Conservation (phyloP, 2,113 vertebrate species). For the Tragelaphus scriptus region DNA sequence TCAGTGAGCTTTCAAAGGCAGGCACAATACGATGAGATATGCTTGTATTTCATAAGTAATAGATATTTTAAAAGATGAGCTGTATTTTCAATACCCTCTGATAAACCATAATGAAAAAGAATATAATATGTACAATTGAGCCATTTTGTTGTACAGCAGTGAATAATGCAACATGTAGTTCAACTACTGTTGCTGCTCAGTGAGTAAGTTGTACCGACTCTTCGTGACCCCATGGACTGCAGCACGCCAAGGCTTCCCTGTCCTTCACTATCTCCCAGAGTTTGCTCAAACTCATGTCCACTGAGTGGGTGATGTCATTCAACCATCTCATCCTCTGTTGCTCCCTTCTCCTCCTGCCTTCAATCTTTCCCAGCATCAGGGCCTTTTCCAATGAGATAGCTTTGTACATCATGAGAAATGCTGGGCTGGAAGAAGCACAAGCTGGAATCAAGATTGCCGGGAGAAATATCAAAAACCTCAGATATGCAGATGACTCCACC, state of each 20-base stretch:
- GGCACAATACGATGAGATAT: not conserved
- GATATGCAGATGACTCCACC: no score
- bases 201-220: not conserved
- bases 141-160: not conserved
- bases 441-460: no score
- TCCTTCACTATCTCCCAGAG: not conserved
- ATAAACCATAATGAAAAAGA: not conserved
- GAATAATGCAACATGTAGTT: not conserved
- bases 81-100: not conserved
- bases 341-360: not conserved
- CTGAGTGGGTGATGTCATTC: not conserved
- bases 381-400: not conserved
- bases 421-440: no score
- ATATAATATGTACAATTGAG: not conserved
- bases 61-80: not conserved
- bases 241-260: not conserved
- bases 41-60: not conserved
- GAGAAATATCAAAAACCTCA: no score
- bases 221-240: not conserved
- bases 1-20: not conserved
- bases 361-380: not conserved
- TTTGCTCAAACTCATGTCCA: not conserved
- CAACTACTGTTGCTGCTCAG: not conserved
- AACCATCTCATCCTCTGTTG: fast-evolving
- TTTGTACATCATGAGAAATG: not conserved